phyloP scores from a whole-genome alignment of 1,140 invertebrate species.

The Plutomurus gul region DNA sequence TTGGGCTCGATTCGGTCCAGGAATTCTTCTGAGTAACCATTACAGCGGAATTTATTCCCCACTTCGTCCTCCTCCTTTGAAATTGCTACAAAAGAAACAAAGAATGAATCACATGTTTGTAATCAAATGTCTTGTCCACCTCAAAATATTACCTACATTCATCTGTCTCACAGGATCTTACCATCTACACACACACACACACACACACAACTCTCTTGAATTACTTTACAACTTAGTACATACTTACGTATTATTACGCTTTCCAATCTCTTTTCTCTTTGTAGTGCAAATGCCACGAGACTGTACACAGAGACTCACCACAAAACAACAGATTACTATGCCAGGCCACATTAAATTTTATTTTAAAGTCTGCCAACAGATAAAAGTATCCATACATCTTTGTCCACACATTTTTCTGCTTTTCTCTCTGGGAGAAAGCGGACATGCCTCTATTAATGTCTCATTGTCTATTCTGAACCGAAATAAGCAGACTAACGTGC shows the following conservation, averaged over 20 bases:
- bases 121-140: constrained; percentile 28
- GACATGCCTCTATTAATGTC: background rate
- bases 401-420: constrained; percentile 7
- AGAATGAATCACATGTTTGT: constrained; percentile 31
- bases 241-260: background rate
- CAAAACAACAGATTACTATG: constrained; percentile 2
- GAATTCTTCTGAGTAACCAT: constrained; percentile 88
- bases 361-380: background rate
- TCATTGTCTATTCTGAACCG: background rate
- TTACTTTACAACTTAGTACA: background rate
- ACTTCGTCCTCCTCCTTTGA: constrained; percentile 75
- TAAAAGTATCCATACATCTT: background rate
- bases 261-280: background rate
- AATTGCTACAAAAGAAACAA: constrained; percentile 66
- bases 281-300: too few species aligned
- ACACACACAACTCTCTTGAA: background rate
- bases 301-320: background rate
- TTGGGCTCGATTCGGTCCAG: constrained; percentile 86
- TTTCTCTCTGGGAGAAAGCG: background rate
- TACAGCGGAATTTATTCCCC: constrained; percentile 73
- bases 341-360: constrained; percentile 14
- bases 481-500: background rate
- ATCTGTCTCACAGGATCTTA: constrained; percentile 17
- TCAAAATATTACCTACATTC: constrained; percentile 28
- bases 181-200: background rate